phyloP scores from a whole-genome alignment of 1,140 invertebrate species.

The Aphaenogaster floridana region DNA sequence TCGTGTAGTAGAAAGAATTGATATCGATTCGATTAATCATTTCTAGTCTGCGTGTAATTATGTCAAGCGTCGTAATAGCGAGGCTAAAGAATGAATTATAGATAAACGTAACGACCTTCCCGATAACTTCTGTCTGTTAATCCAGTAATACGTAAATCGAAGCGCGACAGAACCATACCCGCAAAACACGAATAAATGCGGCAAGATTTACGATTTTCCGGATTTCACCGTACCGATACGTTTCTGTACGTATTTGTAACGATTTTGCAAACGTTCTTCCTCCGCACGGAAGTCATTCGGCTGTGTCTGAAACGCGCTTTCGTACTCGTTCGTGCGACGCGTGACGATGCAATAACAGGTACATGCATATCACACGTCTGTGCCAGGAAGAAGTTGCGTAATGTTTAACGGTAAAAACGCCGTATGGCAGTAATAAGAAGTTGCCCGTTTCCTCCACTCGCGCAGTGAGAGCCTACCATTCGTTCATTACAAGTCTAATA shows the following conservation, averaged over 20 bases:
- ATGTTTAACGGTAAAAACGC: slow-evolving; percentile 54
- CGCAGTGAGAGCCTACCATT: background rate
- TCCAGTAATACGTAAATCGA: background rate
- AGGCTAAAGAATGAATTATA: background rate
- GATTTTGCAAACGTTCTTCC: background rate
- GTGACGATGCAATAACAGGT: slow-evolving; percentile 31
- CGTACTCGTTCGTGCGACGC: background rate
- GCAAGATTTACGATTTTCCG: background rate
- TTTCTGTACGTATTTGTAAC: background rate
- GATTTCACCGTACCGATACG: background rate
- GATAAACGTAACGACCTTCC: slow-evolving; percentile 9
- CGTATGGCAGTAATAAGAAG: slow-evolving; percentile 33
- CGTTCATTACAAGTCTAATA: background rate
- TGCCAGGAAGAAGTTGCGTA: slow-evolving; percentile 53
- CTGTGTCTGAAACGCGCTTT: slow-evolving; percentile 6
- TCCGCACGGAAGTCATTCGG: background rate
- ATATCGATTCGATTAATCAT: no score
- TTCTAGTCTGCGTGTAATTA: background rate
- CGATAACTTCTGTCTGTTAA: slow-evolving; percentile 4
- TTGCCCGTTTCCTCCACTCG: slow-evolving; percentile 4
- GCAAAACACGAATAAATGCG: background rate
- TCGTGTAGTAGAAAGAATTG: no score
- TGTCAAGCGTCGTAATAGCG: background rate
- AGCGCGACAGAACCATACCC: no score
- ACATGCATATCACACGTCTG: slow-evolving; percentile 16